Evolutionary conservation across 2,797 vertebrate species (phyloP), one percentile per base, ranked within the genome.

Genomic region (Artibeus jamaicensis): DNA sequence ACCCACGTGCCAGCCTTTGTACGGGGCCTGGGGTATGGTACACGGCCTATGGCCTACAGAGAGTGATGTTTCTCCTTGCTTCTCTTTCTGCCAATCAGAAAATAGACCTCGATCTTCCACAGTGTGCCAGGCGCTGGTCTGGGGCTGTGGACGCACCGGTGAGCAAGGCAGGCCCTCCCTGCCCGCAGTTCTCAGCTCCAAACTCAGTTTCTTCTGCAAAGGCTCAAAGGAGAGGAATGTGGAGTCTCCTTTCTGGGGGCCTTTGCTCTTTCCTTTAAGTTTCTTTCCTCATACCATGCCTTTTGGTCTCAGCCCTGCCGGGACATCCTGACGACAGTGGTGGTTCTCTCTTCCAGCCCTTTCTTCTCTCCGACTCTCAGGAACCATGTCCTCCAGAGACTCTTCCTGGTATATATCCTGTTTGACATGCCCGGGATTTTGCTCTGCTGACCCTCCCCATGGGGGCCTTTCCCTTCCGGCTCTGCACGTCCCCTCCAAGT

Each of bases 111-210:
- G 39, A 73, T 42, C 12, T 29, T 78, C 39, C 4, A 2, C 37
- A 70, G 15, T 12, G 7, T 76, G 26, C 62, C 32, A 2, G 32
- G 22, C 21, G 29, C 18, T 46, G 22, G 11, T 32, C 83, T 62
- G 14, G 70, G 15, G 1, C 24, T 9, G 0, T 32, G 76, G 44
- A 9, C 6, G 19, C 21, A 19, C 39, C 12, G 2, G 9, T 3
- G 37, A 73, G 32, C 55, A 29, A 21, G 34, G 42, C 15, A 21
- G 70, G 39, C 11, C 9, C 21, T 44, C 34, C 26, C 62, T 19
- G 46, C 9, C n/a, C 26, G 57, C 3, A 8, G 55, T 11, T 6
- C 50, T 93, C 32, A 39, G 18, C 68, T 89, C 48, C 15, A 62
- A 9, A 53, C 24, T 59, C 86, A 32, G 57, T 37, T 57, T 48